A percentile compares a stretch with the other conserved stretches of the same genome.
These are phyloP conservation scores for Nicator chloris DNA, from an alignment of 2,113 vertebrate species.

Conservation along the genomic window DNA sequence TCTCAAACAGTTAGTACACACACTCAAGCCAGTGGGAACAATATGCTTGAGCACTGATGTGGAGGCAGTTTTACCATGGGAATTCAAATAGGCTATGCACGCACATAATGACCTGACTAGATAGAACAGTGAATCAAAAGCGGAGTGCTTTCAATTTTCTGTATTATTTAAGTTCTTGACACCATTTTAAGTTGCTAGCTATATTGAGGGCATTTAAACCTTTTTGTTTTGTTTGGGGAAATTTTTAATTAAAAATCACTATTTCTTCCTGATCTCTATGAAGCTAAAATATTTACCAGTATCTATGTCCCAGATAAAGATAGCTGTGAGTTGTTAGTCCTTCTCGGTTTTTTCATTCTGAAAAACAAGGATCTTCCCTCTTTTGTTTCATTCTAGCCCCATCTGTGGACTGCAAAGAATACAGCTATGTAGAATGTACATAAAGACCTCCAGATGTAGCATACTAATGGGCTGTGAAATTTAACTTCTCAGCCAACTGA, in stretches of 20 bases:
- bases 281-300: neutral
- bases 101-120: neutral
- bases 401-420: neutral
- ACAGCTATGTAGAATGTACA: neutral
- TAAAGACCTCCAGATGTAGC: neutral
- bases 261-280: neutral
- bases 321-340: neutral
- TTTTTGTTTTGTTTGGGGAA: rapidly evolving
- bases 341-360: neutral
- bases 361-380: neutral
- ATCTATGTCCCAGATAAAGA: neutral
- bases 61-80: neutral
- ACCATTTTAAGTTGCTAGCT: neutral
- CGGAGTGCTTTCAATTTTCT: neutral
- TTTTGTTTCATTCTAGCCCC: neutral
- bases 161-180: neutral
- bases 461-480: neutral
- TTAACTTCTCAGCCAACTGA: neutral
- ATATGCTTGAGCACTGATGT: rapidly evolving
- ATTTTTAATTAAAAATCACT: neutral
- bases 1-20: neutral
- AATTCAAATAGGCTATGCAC: neutral
- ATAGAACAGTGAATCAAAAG: neutral
- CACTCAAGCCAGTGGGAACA: neutral
- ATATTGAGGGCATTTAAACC: rapidly evolving